Conservation (phyloP, 1,140 invertebrate species). For the Chironomus tepperi region DNA sequence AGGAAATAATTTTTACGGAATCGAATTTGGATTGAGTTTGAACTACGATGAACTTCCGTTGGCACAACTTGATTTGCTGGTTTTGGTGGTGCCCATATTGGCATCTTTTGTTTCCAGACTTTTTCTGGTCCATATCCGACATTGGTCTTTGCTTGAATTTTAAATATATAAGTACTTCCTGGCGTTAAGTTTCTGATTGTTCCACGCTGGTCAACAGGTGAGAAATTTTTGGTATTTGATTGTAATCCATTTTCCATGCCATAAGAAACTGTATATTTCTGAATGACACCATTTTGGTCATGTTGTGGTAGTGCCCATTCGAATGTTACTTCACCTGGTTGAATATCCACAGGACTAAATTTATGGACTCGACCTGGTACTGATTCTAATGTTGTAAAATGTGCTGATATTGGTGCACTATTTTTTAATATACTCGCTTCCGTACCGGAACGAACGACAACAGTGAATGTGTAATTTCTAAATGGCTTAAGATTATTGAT, state of each 20-base stretch:
- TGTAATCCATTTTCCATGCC: conserved; percentile 55
- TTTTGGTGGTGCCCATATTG: conserved; percentile 73
- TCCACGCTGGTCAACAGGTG: conserved; percentile 56
- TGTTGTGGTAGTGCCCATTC: conserved; percentile 67
- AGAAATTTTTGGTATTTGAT: conserved; percentile 55
- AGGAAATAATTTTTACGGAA: conserved; percentile 88
- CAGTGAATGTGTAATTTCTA: conserved; percentile 82
- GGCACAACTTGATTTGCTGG: conserved; percentile 68
- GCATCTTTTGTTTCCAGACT: conserved; percentile 67
- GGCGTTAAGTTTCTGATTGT: conserved; percentile 64
- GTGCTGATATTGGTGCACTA: conserved; percentile 68
- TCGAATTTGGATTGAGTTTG: conserved; percentile 73
- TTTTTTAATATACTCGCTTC: conserved; percentile 64
- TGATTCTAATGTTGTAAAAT: conserved; percentile 74
- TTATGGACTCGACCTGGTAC: conserved; percentile 66
- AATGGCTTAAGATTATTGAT: conserved; percentile 68
- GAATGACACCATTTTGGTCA: conserved; percentile 75
- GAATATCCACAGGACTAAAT: conserved; percentile 68
- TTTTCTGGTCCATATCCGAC: conserved; percentile 71
- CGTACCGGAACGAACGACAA: conserved; percentile 72
- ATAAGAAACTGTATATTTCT: conserved; percentile 75
- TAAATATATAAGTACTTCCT: conserved; percentile 73
- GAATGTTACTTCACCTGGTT: conserved; percentile 72
- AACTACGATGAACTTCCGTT: conserved; percentile 67
- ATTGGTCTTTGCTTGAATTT: conserved; percentile 75